Base-by-base conservation (phyloP, 2,113 vertebrate species). In the Indicator indicator region DNA sequence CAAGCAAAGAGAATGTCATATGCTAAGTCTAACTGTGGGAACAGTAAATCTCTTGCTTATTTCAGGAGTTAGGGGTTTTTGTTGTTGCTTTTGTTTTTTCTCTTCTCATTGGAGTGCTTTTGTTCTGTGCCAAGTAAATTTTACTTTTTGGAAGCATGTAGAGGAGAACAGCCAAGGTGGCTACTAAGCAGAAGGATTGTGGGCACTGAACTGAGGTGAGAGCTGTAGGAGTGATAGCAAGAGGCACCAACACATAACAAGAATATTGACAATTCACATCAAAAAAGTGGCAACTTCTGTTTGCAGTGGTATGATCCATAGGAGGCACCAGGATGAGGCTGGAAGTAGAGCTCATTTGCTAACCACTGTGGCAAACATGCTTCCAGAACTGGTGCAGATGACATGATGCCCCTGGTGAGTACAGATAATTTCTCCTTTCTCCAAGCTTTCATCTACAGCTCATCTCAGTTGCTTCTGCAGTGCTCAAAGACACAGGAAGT, bases 181-280 rank as follows among this genome's bases (percentile, higher is more conserved):
- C 52, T 77, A 36, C 70, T 86, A 70, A 78, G 70, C 48, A 73
- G 67, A 59, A 63, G 54, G 40, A 59, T 60, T 3, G 1, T 0
- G 0, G 19, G 16, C 32, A 63, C 1, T 1, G 0, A 70, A 55
- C 13, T 65, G 44, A 0, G 0, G 23, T 0, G 1, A 54, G 54
- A 70, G 17, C 69, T 69, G n/a, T 1, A 2, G 72, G 21, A 76
- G 54, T 1, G 2, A 48, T 36, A n/a, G 50, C 20, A 73, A 28
- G 36, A 91, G 30, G 16, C 12, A 60, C 8, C 12, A 1, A 5
- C 24, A 9, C 7, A 5, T 2, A 7, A 40, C 58, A 82, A 63
- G 32, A 91, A 46, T 6, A 1, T 0, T 11, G 33, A 59, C 59
- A 86, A 67, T 80, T 79, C 56, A 69, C n/a, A 85, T 9, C 50